Evolutionary conservation across 2,797 vertebrate species (phyloP).

Genomic region (Carduelis carduelis): DNA sequence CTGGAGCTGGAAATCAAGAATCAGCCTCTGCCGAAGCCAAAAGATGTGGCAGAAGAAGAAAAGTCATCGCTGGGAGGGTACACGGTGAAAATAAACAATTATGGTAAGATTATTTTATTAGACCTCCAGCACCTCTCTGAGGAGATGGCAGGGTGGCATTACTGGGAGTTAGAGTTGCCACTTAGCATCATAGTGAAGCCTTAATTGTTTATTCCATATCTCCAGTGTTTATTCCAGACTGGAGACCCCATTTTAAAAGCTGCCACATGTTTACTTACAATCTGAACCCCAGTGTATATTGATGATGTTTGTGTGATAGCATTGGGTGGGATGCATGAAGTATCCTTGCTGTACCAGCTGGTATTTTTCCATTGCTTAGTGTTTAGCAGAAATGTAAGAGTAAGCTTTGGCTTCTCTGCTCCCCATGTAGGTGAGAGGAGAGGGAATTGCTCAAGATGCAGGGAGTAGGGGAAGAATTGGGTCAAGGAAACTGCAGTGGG

Average conservation of each 20-base stretch:
- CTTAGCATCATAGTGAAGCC: not conserved
- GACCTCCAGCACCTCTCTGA: not conserved
- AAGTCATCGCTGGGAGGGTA: constrained; percentile 76
- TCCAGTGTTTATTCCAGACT: not conserved
- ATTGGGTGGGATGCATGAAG: not conserved
- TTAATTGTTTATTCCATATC: not conserved
- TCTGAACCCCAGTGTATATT: accelerated
- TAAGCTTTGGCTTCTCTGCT: not conserved
- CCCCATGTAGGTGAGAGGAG: not conserved
- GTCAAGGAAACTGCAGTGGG: not conserved
- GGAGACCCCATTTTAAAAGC: not conserved
- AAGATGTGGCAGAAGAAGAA: constrained; percentile 71
- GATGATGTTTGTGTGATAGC: not conserved
- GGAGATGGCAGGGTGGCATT: not conserved
- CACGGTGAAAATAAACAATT: constrained; percentile 94
- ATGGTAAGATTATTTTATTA: constrained; percentile 76
- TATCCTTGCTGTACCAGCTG: not conserved
- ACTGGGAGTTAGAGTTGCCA: not conserved
- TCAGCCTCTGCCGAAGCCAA: constrained; percentile 79
- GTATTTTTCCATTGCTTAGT: not conserved
- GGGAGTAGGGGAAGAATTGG: not conserved
- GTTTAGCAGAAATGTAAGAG: not conserved
- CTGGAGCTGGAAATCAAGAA: constrained; percentile 86
- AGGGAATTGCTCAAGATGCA: not conserved
- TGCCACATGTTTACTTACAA: accelerated